phyloP scores from a whole-genome alignment of 2,113 vertebrate species.

The Ptychochromis oligacanthus region DNA sequence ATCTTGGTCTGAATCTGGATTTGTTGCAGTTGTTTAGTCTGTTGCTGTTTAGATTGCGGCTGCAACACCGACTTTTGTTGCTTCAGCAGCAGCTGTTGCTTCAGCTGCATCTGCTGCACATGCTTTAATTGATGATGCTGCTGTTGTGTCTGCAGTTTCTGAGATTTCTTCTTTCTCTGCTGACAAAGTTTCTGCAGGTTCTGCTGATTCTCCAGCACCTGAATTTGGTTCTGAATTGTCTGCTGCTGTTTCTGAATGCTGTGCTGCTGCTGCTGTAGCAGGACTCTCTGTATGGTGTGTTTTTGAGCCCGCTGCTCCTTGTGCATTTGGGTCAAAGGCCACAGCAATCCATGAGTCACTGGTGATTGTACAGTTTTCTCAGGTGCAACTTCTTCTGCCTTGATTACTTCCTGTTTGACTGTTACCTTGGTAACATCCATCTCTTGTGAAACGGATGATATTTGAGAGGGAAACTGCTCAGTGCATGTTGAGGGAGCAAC shows the following conservation, averaged over 20 bases:
- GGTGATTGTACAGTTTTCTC: not conserved
- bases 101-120: constrained; percentile 21
- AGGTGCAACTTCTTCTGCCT: constrained; percentile 21
- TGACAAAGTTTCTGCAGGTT: constrained; percentile 52
- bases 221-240: constrained; percentile 17
- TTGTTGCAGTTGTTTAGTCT: constrained; percentile 34
- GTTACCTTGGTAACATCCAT: constrained; percentile 40
- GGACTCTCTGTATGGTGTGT: constrained; percentile 40
- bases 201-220: constrained; percentile 32
- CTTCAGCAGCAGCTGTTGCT: constrained; percentile 51
- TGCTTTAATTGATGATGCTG: constrained; percentile 39
- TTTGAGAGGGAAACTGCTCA: not conserved
- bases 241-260: constrained; percentile 40
- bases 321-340: not conserved
- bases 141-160: constrained; percentile 44
- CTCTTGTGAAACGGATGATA: not conserved
- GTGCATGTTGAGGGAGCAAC: not conserved
- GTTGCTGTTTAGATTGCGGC: constrained; percentile 27
- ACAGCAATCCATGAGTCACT: not conserved
- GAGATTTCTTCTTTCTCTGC: constrained; percentile 66
- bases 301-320: constrained; percentile 40
- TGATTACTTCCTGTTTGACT: constrained; percentile 66
- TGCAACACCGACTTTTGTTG: constrained; percentile 27
- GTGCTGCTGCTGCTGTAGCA: constrained; percentile 43
- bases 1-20: constrained; percentile 47